Evolutionary conservation across 2,888 invertebrate species (phyloP).

Genomic region (Hermaeophaga mercurialis): DNA sequence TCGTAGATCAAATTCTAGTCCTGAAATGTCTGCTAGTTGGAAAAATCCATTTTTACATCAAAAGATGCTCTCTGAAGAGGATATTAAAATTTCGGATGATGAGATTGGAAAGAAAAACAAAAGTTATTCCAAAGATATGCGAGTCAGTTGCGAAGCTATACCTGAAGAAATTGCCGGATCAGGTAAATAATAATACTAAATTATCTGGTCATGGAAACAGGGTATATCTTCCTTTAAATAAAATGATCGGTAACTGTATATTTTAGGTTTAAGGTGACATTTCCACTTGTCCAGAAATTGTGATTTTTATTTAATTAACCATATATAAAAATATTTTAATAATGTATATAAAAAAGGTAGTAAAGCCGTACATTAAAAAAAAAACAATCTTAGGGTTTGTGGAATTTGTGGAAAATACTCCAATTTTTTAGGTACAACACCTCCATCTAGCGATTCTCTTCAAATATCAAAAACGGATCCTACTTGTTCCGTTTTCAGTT

Average conservation of each 20-base stretch:
- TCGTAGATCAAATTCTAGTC: constrained; percentile 86
- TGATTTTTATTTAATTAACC: too few species aligned
- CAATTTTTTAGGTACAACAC: constrained; percentile 63
- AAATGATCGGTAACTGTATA: too few species aligned
- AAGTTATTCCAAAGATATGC: constrained; percentile 72
- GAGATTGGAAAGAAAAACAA: constrained; percentile 64
- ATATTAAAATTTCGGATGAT: constrained; percentile 47
- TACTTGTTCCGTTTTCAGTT: constrained; percentile 26
- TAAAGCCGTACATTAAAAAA: not conserved
- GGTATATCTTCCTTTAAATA: too few species aligned
- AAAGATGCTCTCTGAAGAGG: constrained; percentile 52
- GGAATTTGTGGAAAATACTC: too few species aligned
- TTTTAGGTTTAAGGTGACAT: too few species aligned
- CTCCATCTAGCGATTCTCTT: constrained; percentile 63
- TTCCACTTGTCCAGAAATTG: too few species aligned
- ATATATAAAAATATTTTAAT: too few species aligned
- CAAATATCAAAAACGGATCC: constrained; percentile 25
- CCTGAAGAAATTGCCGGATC: constrained; percentile 82
- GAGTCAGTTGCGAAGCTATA: constrained; percentile 88
- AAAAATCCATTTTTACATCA: constrained; percentile 70
- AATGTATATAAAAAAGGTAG: too few species aligned
- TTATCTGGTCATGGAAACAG: too few species aligned
- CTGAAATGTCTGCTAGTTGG: constrained; percentile 91
- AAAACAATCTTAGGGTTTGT: not conserved
- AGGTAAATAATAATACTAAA: too few species aligned